Evolutionary conservation across 2,113 vertebrate species (phyloP).

Genomic region (Lanius ludovicianus): DNA sequence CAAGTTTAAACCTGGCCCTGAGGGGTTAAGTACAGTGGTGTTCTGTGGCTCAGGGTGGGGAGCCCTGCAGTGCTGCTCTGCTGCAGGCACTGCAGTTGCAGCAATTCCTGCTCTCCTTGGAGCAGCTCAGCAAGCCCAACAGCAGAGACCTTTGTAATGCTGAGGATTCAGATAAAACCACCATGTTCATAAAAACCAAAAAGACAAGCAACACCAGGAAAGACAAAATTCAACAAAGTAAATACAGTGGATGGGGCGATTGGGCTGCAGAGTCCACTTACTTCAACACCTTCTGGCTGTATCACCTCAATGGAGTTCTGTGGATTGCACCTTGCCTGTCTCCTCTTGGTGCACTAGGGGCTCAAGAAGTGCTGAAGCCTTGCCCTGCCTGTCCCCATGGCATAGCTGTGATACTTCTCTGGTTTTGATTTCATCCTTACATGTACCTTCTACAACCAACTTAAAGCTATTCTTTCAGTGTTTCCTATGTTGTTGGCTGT

Average conservation of each 20-base stretch:
- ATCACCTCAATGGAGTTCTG: not conserved
- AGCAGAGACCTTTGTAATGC: not conserved
- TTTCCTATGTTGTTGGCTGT: not conserved
- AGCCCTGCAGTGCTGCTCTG: not conserved
- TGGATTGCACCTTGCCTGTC: not conserved
- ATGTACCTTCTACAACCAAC: not conserved
- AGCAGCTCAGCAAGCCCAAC: not conserved
- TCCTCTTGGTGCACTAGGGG: not conserved
- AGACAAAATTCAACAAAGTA: not conserved
- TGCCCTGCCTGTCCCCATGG: not conserved
- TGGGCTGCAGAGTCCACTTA: not conserved
- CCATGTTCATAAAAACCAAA: not conserved
- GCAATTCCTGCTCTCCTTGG: not conserved
- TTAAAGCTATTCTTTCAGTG: not conserved
- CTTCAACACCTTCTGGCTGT: not conserved
- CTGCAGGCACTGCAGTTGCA: not conserved
- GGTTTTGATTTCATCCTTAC: not conserved
- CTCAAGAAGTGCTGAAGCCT: fast-evolving
- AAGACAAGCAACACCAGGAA: not conserved
- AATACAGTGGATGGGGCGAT: not conserved
- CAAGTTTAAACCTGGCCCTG: not conserved
- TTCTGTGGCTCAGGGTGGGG: not conserved
- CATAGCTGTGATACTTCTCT: not conserved
- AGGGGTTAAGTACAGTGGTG: not conserved
- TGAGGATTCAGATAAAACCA: not conserved